phyloP scores from a whole-genome alignment of 2,888 invertebrate species.

The Drosophila algonquin region DNA sequence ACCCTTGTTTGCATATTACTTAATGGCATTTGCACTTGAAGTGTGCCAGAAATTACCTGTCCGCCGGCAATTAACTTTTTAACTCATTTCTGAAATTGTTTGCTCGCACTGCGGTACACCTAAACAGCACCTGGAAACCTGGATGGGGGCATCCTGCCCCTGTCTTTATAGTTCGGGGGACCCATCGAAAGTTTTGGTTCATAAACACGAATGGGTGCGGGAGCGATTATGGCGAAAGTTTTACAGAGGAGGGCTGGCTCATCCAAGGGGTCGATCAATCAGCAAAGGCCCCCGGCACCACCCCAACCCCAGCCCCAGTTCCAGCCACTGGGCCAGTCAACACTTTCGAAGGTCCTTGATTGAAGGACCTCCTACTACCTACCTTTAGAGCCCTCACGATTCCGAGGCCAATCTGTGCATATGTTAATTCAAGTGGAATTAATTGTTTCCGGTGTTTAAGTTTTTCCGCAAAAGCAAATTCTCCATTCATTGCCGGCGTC shows the following conservation, averaged over 20 bases:
- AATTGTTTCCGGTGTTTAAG: constrained; percentile 84
- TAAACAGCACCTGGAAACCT: constrained; percentile 15
- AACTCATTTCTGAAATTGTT: constrained; percentile 64
- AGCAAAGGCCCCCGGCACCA: constrained; percentile 18
- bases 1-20: constrained; percentile 80
- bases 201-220: constrained; percentile 61
- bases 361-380: constrained; percentile 29
- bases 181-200: constrained; percentile 58
- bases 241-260: constrained; percentile 20
- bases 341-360: constrained; percentile 63
- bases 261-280: constrained; percentile 62
- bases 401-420: constrained; percentile 66
- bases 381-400: constrained; percentile 2
- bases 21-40: constrained; percentile 75
- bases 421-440: constrained; percentile 84
- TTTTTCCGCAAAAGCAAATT: constrained; percentile 80
- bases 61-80: constrained; percentile 78
- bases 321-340: constrained; percentile 55
- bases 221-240: constrained; percentile 44
- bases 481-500: constrained; percentile 67
- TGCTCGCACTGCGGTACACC: constrained; percentile 46
- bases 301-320: not conserved
- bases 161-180: not conserved
- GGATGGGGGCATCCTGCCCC: no score
- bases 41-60: constrained; percentile 79